Conservation (phyloP, 2,113 vertebrate genomes). For the Sigmodon hispidus region DNA sequence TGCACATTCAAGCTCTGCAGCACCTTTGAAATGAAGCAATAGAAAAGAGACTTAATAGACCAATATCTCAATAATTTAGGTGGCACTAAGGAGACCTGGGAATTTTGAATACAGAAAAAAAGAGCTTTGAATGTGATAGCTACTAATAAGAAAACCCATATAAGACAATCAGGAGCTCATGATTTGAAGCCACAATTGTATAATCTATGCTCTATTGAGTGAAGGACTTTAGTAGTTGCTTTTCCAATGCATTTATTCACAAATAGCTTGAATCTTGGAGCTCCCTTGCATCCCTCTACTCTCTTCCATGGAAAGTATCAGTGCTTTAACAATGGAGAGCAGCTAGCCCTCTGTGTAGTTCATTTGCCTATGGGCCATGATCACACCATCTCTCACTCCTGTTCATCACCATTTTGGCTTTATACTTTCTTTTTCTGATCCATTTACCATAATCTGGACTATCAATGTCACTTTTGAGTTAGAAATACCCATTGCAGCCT, state of each 20-base stretch:
- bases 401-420: not conserved
- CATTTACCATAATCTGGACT: no score
- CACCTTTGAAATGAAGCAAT: conserved; percentile 70
- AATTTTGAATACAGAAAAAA: conserved; percentile 72
- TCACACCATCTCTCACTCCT: not conserved
- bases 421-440: no score
- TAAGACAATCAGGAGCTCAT: conserved; percentile 8
- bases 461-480: no score
- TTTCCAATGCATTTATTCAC: conserved; percentile 2
- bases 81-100: conserved; percentile 64
- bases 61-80: conserved; percentile 80
- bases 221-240: not conserved
- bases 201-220: not conserved
- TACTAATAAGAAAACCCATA: not conserved
- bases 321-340: not conserved
- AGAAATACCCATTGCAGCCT: no score
- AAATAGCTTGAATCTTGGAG: not conserved
- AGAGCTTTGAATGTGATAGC: not conserved
- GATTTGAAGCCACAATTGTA: not conserved
- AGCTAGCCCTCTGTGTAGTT: not conserved
- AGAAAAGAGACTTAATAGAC: conserved; percentile 72
- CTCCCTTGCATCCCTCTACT: not conserved
- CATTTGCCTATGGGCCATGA: not conserved
- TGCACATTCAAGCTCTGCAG: conserved; percentile 68
- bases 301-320: not conserved